A percentile compares a stretch with the other conserved stretches of the same genome.
These are phyloP conservation scores for Lycodopsis pacificus DNA, from an alignment of 2,797 vertebrate species.

Conservation along the genomic window DNA sequence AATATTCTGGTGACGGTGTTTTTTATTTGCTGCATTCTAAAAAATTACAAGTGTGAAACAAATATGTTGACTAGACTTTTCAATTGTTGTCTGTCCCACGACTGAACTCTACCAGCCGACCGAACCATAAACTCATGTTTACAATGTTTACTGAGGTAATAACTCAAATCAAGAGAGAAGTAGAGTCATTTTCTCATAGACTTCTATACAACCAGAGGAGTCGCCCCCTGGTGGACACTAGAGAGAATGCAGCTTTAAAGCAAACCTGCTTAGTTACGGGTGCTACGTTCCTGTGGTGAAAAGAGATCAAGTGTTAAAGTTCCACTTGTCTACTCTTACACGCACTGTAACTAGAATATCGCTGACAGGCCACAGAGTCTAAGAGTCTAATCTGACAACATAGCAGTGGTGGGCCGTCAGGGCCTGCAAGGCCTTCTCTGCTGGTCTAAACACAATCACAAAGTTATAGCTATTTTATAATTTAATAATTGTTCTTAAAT, in stretches of 20 bases:
- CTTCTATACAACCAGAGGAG: background rate
- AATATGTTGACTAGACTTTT: background rate
- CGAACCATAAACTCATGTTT: background rate
- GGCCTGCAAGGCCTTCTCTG: too few relatives aligned
- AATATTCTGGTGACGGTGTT: background rate
- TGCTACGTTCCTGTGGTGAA: background rate
- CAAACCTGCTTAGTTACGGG: background rate
- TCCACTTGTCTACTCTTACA: background rate
- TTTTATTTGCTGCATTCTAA: background rate
- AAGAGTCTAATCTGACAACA: background rate
- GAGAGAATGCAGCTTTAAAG: background rate
- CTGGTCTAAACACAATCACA: too few relatives aligned
- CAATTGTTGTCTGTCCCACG: too few relatives aligned
- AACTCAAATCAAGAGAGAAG: background rate
- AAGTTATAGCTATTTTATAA: too few relatives aligned
- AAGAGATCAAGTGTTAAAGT: background rate
- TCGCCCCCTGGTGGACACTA: background rate
- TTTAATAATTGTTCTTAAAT: too few relatives aligned
- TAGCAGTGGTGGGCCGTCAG: too few relatives aligned
- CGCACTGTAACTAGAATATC: background rate
- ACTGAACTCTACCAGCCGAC: background rate
- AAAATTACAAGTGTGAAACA: background rate
- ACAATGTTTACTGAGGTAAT: background rate
- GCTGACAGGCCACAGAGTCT: background rate
- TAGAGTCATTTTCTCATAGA: background rate